These are phyloP conservation scores for Eucriotettix oculatus DNA, from an alignment of 2,888 invertebrate genomes.

Conservation along the genomic window DNA sequence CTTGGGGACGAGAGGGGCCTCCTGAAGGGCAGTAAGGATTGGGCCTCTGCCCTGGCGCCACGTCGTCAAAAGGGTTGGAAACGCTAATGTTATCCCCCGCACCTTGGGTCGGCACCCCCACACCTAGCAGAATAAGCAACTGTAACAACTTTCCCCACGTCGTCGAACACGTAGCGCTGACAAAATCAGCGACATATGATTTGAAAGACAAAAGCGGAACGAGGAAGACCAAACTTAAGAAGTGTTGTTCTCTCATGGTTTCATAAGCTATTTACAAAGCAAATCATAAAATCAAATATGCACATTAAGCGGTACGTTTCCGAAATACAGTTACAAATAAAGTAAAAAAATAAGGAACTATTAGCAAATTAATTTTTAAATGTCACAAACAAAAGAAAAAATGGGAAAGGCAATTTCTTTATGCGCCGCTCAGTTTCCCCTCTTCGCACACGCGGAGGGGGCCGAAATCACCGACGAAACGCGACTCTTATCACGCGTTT, in stretches of 20 bases:
- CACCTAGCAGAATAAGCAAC: constrained; percentile 11
- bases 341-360: too few relatives aligned
- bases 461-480: too few relatives aligned
- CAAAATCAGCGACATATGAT: not conserved
- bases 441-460: too few relatives aligned
- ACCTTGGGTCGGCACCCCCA: constrained; percentile 21
- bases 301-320: not conserved
- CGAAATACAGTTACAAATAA: too few relatives aligned
- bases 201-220: not conserved
- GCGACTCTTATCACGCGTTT: not conserved
- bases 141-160: not conserved
- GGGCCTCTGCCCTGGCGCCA: constrained; percentile 36
- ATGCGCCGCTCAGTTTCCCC: too few relatives aligned
- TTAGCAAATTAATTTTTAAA: too few relatives aligned
- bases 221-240: not conserved
- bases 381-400: too few relatives aligned
- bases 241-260: not conserved
- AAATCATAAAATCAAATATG: not conserved
- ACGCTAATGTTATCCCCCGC: constrained; percentile 63
- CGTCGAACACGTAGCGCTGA: not conserved
- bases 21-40: constrained; percentile 28
- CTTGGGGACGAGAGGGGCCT: constrained; percentile 25
- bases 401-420: too few relatives aligned
- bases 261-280: not conserved
- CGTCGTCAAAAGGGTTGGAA: constrained; percentile 75